phyloP scores from a whole-genome alignment of 2,888 invertebrate species.

The Agrochola lota region DNA sequence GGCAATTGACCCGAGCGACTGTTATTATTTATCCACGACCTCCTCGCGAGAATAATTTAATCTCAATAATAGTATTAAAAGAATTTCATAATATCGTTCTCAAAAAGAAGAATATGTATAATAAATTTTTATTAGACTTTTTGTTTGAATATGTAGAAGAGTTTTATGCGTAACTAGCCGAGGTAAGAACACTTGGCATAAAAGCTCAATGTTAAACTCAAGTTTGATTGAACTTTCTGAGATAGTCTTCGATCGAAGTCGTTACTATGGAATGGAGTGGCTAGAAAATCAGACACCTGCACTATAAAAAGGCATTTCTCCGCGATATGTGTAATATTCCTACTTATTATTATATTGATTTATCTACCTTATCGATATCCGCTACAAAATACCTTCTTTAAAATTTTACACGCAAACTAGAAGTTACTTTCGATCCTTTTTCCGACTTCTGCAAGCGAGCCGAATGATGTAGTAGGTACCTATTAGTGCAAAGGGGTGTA shows the following conservation, averaged over 20 bases:
- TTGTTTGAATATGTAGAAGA: constrained; percentile 47
- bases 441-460: constrained; percentile 2
- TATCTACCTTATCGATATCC: not conserved
- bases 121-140: constrained; percentile 45
- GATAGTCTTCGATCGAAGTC: constrained; percentile 39
- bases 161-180: constrained; percentile 40
- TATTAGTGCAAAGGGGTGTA: constrained; percentile 36
- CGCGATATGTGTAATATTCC: not conserved
- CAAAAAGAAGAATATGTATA: constrained; percentile 22
- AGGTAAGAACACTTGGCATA: constrained; percentile 49
- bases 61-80: constrained; percentile 11
- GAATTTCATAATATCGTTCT: constrained; percentile 1
- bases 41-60: too few relatives aligned
- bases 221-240: constrained; percentile 51
- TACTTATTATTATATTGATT: not conserved
- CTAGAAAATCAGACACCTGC: constrained; percentile 33
- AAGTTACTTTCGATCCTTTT: constrained; percentile 16
- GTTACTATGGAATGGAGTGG: constrained; percentile 48
- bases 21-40: too few relatives aligned
- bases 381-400: constrained; percentile 2
- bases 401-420: constrained; percentile 7
- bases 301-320: constrained; percentile 13
- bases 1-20: too few relatives aligned
- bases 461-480: constrained; percentile 16
- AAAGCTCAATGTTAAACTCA: constrained; percentile 54